phyloP scores from a whole-genome alignment of 2,888 invertebrate genomes.

The Xestobium rufovillosum region DNA sequence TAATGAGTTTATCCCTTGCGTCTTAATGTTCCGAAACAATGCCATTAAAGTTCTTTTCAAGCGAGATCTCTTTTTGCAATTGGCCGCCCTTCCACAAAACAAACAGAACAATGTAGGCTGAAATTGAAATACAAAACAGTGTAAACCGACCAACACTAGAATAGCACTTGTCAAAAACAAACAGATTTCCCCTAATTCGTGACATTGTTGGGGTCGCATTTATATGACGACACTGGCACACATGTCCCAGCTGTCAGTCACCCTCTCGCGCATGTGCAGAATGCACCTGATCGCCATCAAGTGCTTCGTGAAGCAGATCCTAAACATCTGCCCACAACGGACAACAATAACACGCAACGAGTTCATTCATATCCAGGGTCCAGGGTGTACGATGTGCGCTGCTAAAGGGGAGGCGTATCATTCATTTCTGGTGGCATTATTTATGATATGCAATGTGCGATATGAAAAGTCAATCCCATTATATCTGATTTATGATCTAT shows the following conservation, averaged over 20 bases:
- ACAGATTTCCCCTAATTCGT: slow-evolving; percentile 1
- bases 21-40: too few relatives aligned
- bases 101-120: too few relatives aligned
- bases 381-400: neutral
- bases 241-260: slow-evolving; percentile 1
- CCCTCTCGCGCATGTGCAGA: slow-evolving; percentile 2
- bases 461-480: slow-evolving; percentile 19
- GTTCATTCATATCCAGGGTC: slow-evolving; percentile 1
- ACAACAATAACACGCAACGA: too few relatives aligned
- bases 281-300: slow-evolving; percentile 1
- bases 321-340: neutral
- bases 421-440: slow-evolving; percentile 11
- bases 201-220: neutral
- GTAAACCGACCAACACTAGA: neutral
- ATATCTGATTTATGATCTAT: slow-evolving; percentile 17
- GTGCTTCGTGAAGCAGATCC: slow-evolving; percentile 1
- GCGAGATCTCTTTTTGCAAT: too few relatives aligned
- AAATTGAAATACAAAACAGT: too few relatives aligned
- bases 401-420: slow-evolving; percentile 1
- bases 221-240: slow-evolving; percentile 3
- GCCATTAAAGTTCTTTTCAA: too few relatives aligned
- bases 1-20: too few relatives aligned
- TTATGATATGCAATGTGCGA: slow-evolving; percentile 16
- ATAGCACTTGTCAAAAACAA: slow-evolving; percentile 1
- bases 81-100: too few relatives aligned